phyloP scores from a whole-genome alignment of 2,113 vertebrate genomes.

The Coregonus clupeaformis region DNA sequence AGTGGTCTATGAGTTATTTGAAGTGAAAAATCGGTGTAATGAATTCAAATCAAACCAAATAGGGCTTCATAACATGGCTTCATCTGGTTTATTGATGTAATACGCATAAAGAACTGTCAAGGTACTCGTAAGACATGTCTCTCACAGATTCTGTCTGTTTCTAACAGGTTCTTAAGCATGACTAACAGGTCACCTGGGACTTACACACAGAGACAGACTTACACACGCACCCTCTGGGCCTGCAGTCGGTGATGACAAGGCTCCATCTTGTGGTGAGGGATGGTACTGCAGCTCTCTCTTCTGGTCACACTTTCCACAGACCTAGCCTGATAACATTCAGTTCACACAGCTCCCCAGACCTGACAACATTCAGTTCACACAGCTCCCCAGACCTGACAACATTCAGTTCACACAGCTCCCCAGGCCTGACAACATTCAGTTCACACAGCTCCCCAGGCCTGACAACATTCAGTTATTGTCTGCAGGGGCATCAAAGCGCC shows the following conservation, averaged over 20 bases:
- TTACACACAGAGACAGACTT: neutral
- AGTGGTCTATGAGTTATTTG: neutral
- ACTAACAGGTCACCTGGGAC: slow-evolving; percentile 22
- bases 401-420: no score
- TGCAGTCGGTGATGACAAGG: neutral
- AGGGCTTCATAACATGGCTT: neutral
- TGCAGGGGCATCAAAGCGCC: no score
- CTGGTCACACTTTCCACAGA: no score
- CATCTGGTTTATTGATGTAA: neutral
- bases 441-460: no score
- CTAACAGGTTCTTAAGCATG: neutral
- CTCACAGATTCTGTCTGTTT: neutral
- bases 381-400: no score
- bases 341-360: no score
- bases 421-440: no score
- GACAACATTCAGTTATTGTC: no score
- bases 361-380: no score
- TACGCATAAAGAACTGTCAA: neutral
- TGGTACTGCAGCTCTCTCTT: neutral
- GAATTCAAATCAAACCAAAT: neutral
- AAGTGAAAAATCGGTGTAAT: neutral
- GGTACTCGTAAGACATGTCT: slow-evolving; percentile 5
- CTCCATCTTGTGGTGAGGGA: neutral
- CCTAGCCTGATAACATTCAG: no score
- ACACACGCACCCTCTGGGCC: neutral